Evolutionary conservation across 2,113 vertebrate species (phyloP), one percentile per base, ranked within the genome.

Genomic region (Tyto alba): DNA sequence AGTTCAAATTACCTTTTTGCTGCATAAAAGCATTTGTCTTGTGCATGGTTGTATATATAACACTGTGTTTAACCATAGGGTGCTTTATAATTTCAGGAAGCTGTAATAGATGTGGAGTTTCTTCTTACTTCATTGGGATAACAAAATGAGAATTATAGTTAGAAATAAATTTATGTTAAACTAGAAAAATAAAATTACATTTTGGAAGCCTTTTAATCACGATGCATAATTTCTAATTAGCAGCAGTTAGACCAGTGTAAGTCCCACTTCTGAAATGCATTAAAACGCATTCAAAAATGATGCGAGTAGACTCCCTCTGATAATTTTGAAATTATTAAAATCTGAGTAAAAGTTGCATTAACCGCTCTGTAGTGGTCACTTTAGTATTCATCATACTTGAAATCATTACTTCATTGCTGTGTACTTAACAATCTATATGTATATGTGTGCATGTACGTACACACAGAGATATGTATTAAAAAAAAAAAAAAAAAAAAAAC

Each of bases 1-100:
- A 69, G n/a, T 57, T 67, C 12, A 53, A 81, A 82, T 84, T 57
- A 26, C 41, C 14, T 68, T 80, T 45, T 83, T 66, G 22, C 85
- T 95, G 75, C 68, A 50, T 93, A 79, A 95, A 94, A 96, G 89
- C 78, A 91, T 96, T 74, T 96, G 88, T 56, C 76, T 87, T 93
- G 53, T 95, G 97, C 97, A 98, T 98, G 97, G 43, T 94, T 91
- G 36, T 88, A 30, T 72, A 57, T 87, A 30, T 96, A 95, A 97
- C 92, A 56, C 67, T 90, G 67, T 95, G 63, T 96, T 94, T 95
- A 94, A 93, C 89, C 36, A 3, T 40, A 43, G 85, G 72, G 62
- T 88, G 87, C 78, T 91, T 73, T 66, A 10, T 76, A 36, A 73
- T 93, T 93, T 79, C 69, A 93, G 93, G 81, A 79, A 84, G 26